These are phyloP conservation scores for Megalops cyprinoides DNA, from an alignment of 2,797 vertebrate genomes.

Conservation along the genomic window DNA sequence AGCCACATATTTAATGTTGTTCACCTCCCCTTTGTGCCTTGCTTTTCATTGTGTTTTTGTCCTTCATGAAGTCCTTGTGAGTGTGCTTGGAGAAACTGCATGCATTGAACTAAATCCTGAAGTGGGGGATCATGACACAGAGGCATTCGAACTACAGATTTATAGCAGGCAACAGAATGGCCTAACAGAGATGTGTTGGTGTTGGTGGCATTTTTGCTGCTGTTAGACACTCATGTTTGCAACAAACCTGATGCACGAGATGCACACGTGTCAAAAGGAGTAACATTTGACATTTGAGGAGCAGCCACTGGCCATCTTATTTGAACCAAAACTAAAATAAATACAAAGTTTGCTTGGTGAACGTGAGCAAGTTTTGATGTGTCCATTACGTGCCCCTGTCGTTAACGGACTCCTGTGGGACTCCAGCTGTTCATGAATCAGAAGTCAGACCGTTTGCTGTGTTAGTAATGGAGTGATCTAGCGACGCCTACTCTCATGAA, in stretches of 20 bases:
- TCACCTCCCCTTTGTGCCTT: background rate
- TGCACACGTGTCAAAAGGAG: too few relatives aligned
- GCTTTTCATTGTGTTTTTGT: too few relatives aligned
- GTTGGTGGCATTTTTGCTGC: too few relatives aligned
- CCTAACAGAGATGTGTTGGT: too few relatives aligned
- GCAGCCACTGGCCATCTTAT: background rate
- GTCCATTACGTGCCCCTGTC: background rate
- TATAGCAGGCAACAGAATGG: too few relatives aligned
- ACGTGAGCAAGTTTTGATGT: background rate
- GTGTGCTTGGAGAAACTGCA: background rate
- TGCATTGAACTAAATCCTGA: background rate
- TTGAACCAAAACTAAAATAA: background rate
- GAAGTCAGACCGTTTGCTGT: background rate
- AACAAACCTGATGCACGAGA: too few relatives aligned
- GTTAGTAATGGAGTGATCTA: slow-evolving; percentile 16
- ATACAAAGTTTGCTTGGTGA: background rate
- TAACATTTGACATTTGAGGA: too few relatives aligned
- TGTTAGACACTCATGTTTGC: too few relatives aligned
- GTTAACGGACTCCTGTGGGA: background rate
- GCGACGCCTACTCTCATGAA: background rate
- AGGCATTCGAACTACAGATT: too few relatives aligned
- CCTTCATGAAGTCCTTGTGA: background rate
- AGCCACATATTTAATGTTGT: background rate
- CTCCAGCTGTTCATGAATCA: background rate
- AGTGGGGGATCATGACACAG: background rate